phyloP scores from a whole-genome alignment of 2,113 vertebrate genomes.

The Ovis canadensis region DNA sequence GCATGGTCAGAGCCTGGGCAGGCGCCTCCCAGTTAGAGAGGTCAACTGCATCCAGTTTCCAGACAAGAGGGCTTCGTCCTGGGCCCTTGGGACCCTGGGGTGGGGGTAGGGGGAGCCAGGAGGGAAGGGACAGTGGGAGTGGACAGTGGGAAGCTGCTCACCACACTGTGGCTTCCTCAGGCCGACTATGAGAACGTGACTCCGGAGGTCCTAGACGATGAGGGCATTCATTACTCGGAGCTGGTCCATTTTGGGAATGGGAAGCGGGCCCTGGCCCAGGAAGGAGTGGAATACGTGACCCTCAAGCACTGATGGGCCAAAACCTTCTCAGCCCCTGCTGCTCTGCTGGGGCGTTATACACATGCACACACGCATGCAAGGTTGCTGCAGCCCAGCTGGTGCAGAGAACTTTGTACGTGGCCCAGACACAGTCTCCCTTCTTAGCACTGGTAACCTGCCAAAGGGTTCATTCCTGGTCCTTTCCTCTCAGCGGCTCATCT shows the following conservation, averaged over 20 bases:
- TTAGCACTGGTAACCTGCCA: slow-evolving; percentile 54
- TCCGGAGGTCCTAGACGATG: not conserved
- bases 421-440: slow-evolving; percentile 76
- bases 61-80: fast-evolving
- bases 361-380: slow-evolving; percentile 61
- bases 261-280: not conserved
- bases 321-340: slow-evolving; percentile 75
- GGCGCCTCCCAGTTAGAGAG: not conserved
- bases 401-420: slow-evolving; percentile 72
- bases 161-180: not conserved
- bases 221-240: slow-evolving; percentile 67
- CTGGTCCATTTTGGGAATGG: slow-evolving; percentile 52
- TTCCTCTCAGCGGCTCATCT: slow-evolving; percentile 55
- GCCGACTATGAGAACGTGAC: slow-evolving; percentile 65
- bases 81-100: not conserved
- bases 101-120: not conserved
- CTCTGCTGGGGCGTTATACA: slow-evolving; percentile 74
- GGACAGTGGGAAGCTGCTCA: not conserved
- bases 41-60: fast-evolving
- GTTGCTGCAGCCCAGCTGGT: slow-evolving; percentile 79
- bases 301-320: slow-evolving; percentile 47
- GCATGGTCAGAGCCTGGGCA: not conserved
- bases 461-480: slow-evolving; percentile 77
- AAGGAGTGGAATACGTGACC: slow-evolving; percentile 56
- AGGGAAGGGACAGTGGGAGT: not conserved